Percentiles rank a stretch among this genome's conserved stretches.
Conservation (phyloP, 2,113 vertebrate species). For the Salvelinus fontinalis region DNA sequence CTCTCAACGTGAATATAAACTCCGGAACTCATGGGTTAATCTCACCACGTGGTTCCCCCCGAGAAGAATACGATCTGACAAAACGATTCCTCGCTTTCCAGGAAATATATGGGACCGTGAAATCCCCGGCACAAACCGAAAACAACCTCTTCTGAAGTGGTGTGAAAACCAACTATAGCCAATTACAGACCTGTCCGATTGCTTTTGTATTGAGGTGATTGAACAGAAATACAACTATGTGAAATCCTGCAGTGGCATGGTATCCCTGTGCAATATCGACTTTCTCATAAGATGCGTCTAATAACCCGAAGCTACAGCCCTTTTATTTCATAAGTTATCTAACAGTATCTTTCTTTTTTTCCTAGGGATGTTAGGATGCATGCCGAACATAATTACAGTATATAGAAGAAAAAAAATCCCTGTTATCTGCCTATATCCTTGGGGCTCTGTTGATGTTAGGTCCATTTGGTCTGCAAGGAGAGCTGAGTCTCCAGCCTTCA, state of each 20-base stretch:
- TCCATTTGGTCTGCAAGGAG: too few relatives aligned
- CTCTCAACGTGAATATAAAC: neutral
- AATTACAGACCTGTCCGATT: conserved; percentile 38
- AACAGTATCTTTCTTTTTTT: conserved; percentile 26
- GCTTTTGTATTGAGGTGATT: conserved; percentile 39
- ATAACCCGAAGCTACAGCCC: conserved; percentile 20
- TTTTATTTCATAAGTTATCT: conserved; percentile 25
- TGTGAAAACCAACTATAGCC: conserved; percentile 33
- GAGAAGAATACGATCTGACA: conserved; percentile 40
- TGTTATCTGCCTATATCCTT: too few relatives aligned
- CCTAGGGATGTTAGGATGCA: conserved; percentile 14
- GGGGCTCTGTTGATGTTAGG: too few relatives aligned
- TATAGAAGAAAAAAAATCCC: neutral
- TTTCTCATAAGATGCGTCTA: conserved; percentile 33
- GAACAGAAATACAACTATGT: conserved; percentile 36
- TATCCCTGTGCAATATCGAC: conserved; percentile 22
- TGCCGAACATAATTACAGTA: conserved; percentile 28
- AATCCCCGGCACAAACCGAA: conserved; percentile 45
- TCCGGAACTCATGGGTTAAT: too few relatives aligned
- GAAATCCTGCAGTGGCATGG: conserved; percentile 37
- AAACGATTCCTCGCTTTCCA: conserved; percentile 41
- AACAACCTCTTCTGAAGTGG: conserved; percentile 18
- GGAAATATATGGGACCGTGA: conserved; percentile 48
- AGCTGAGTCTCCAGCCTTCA: neutral
- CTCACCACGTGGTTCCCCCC: conserved; percentile 30